phyloP scores from a whole-genome alignment of 2,888 invertebrate species.

The Noctua janthina region DNA sequence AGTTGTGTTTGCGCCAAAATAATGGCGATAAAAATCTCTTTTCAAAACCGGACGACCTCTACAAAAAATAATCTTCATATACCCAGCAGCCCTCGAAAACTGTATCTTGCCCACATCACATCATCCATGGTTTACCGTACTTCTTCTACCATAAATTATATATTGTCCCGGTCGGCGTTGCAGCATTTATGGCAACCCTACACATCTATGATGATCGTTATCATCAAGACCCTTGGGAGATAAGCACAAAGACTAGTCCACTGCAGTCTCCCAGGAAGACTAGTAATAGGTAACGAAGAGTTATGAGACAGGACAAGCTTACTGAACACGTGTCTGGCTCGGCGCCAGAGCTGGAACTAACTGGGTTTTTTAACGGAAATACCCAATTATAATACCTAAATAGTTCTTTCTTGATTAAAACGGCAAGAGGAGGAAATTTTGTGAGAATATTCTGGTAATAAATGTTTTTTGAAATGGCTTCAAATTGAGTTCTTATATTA shows the following conservation, averaged over 20 bases:
- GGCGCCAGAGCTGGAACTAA: slow-evolving; percentile 25
- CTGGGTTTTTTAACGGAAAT: slow-evolving; percentile 45
- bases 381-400: slow-evolving; percentile 47
- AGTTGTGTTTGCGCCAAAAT: too few species aligned
- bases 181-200: too few species aligned
- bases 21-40: too few species aligned
- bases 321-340: slow-evolving; percentile 39
- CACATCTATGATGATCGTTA: neutral
- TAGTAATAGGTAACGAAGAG: slow-evolving; percentile 23
- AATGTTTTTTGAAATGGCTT: neutral
- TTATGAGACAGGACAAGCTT: slow-evolving; percentile 33
- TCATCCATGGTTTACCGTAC: too few species aligned
- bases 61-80: too few species aligned
- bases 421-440: neutral
- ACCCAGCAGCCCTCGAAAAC: too few species aligned
- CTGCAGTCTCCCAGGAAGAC: neutral
- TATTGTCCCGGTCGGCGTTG: too few species aligned
- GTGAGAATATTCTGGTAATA: neutral
- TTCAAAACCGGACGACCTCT: too few species aligned
- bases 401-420: slow-evolving; percentile 9
- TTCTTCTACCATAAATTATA: too few species aligned
- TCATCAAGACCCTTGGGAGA: neutral
- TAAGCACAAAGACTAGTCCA: neutral
- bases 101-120: too few species aligned
- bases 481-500: neutral